phyloP scores from a whole-genome alignment of 2,888 invertebrate genomes.

The Metacarcinus magister region DNA sequence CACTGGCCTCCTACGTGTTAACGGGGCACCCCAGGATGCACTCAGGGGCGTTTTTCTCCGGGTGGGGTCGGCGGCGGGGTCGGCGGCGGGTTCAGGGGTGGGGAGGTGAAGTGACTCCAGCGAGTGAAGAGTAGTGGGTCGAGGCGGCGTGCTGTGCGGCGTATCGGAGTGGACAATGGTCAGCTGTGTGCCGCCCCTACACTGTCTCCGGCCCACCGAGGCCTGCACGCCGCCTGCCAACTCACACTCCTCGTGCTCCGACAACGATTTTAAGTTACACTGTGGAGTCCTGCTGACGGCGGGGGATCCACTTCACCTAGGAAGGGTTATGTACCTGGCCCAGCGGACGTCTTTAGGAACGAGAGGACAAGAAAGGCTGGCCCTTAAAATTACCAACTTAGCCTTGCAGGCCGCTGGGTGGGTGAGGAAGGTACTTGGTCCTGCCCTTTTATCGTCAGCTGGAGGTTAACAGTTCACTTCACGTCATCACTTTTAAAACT shows the following conservation, averaged over 20 bases:
- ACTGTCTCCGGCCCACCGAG: not conserved
- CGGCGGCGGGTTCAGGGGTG: not conserved
- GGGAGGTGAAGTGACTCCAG: not conserved
- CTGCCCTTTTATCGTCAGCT: not conserved
- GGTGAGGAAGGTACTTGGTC: not conserved
- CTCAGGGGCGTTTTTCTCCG: not conserved
- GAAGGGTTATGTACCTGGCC: slow-evolving; percentile 35
- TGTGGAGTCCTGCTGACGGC: slow-evolving; percentile 17
- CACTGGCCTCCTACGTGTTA: not conserved
- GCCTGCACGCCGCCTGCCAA: slow-evolving; percentile 1
- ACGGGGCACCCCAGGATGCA: not conserved
- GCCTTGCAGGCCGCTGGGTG: not conserved
- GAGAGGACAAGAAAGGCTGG: slow-evolving; percentile 2
- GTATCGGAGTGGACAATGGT: slow-evolving; percentile 8
- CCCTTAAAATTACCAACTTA: not conserved
- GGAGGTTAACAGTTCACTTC: not conserved
- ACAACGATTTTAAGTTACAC: not conserved
- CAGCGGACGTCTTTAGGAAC: slow-evolving; percentile 39
- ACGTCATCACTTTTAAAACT: not conserved
- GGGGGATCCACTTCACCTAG: not conserved
- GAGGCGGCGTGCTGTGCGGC: not conserved
- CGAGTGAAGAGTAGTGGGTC: not conserved
- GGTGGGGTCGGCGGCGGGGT: too few species aligned
- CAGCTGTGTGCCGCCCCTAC: slow-evolving; percentile 18
- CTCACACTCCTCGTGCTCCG: not conserved